Percentiles rank a stretch among this genome's conserved stretches.
phyloP scores from a whole-genome alignment of 2,888 invertebrate species.

The Drosophila ustulata region DNA sequence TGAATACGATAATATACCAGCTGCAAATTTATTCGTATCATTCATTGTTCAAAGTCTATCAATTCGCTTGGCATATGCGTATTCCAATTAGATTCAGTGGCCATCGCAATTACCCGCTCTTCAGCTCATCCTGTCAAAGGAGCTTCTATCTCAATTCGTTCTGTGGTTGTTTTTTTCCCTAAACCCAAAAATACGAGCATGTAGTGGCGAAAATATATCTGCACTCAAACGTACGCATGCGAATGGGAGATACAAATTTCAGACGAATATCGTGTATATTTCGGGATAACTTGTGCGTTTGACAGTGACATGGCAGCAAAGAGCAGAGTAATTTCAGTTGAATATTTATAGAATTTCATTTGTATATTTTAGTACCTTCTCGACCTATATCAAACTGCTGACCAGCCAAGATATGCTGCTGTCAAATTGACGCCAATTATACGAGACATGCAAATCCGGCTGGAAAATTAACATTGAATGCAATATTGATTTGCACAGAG shows the following conservation, averaged over 20 bases:
- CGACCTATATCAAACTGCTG: conserved; percentile 30
- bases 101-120: conserved; percentile 2
- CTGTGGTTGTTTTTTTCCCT: neutral
- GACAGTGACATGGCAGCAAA: conserved; percentile 47
- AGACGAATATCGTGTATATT: conserved; percentile 4
- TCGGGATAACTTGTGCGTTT: conserved; percentile 28
- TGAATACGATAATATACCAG: neutral
- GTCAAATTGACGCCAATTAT: conserved; percentile 24
- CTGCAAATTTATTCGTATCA: neutral
- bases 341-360: conserved; percentile 30
- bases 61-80: conserved; percentile 2
- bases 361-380: conserved; percentile 5
- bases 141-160: neutral
- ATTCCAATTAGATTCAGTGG: conserved; percentile 19
- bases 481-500: neutral
- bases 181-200: neutral
- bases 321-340: conserved; percentile 20
- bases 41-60: conserved; percentile 6
- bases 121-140: neutral
- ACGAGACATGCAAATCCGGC: neutral
- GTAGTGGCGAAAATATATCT: conserved; percentile 21
- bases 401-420: neutral
- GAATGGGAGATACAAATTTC: conserved; percentile 18
- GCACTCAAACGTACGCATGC: conserved; percentile 19
- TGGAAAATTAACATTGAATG: neutral